A percentile compares a stretch with the other conserved stretches of the same genome.
These are phyloP conservation scores for Xerus rutilus DNA, from an alignment of 2,797 vertebrate genomes.

Conservation along the genomic window DNA sequence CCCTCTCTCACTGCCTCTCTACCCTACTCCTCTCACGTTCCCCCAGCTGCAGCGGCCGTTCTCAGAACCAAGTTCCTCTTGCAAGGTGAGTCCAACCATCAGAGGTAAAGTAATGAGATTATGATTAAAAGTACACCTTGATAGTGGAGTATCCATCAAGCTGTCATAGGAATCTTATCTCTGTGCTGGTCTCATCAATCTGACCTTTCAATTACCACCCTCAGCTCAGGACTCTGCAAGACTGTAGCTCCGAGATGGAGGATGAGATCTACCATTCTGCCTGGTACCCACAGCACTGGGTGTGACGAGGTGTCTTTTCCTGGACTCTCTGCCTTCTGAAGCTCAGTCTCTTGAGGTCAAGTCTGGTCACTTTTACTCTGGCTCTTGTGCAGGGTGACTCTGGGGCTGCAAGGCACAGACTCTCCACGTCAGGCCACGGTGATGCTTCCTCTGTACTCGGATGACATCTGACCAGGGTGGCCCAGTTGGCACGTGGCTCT, in stretches of 20 bases:
- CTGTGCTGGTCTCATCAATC: slow-evolving; percentile 88
- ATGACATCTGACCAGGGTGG: neutral
- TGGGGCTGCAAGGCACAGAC: neutral
- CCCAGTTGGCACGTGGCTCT: neutral
- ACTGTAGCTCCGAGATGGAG: slow-evolving; percentile 81
- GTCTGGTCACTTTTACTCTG: neutral
- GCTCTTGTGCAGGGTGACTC: neutral
- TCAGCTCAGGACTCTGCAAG: slow-evolving; percentile 86
- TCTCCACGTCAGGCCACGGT: neutral
- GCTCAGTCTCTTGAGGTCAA: neutral
- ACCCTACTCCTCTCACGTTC: neutral
- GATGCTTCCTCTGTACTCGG: neutral
- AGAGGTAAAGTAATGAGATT: slow-evolving; percentile 90
- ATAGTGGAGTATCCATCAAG: slow-evolving; percentile 89
- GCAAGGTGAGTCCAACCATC: slow-evolving; percentile 87
- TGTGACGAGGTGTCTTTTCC: neutral
- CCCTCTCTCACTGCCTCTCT: no score
- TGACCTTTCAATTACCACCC: slow-evolving; percentile 89
- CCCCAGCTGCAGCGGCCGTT: slow-evolving; percentile 62
- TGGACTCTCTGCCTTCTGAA: neutral
- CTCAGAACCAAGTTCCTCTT: slow-evolving; percentile 84
- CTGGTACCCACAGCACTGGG: slow-evolving; percentile 37
- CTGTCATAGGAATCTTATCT: slow-evolving; percentile 89
- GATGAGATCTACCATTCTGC: slow-evolving; percentile 69
- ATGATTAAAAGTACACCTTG: slow-evolving; percentile 90